phyloP scores from a whole-genome alignment of 2,113 vertebrate genomes.

The Cranoglanis bouderius region DNA sequence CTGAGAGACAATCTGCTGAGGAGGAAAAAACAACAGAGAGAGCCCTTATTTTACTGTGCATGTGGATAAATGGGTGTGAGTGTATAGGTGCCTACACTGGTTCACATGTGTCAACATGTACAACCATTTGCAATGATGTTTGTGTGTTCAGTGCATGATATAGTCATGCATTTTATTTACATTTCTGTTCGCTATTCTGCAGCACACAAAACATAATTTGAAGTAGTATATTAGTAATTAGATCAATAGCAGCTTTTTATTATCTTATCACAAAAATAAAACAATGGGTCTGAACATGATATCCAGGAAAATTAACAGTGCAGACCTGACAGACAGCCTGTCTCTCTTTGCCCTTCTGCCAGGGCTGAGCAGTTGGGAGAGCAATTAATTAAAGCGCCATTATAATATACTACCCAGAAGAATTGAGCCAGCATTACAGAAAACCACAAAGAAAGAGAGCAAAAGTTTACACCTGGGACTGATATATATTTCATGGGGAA shows the following conservation, averaged over 20 bases:
- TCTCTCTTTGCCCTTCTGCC: conserved; percentile 37
- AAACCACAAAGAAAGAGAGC: conserved; percentile 54
- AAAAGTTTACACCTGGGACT: conserved; percentile 58
- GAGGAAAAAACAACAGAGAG: conserved; percentile 63
- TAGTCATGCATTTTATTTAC: not conserved
- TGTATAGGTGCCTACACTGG: not conserved
- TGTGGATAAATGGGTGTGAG: conserved; percentile 58
- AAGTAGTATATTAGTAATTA: not conserved
- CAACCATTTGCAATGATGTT: not conserved
- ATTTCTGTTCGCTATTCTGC: not conserved
- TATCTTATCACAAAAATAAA: not conserved
- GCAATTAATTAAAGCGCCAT: conserved; percentile 60
- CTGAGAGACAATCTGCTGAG: conserved; percentile 78
- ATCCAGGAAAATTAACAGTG: not conserved
- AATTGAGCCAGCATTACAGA: conserved; percentile 56
- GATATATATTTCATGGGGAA: conserved; percentile 52
- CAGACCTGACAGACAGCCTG: conserved; percentile 29
- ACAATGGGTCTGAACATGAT: not conserved
- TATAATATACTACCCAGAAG: conserved; percentile 55
- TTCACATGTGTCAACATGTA: not conserved
- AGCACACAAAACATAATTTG: not conserved
- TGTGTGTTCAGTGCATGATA: not conserved
- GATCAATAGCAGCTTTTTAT: not conserved
- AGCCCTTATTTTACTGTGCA: conserved; percentile 79
- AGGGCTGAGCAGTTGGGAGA: conserved; percentile 46